Evolutionary conservation across 2,888 invertebrate genomes (phyloP).

Genomic region (Kryphioiulus occultus): DNA sequence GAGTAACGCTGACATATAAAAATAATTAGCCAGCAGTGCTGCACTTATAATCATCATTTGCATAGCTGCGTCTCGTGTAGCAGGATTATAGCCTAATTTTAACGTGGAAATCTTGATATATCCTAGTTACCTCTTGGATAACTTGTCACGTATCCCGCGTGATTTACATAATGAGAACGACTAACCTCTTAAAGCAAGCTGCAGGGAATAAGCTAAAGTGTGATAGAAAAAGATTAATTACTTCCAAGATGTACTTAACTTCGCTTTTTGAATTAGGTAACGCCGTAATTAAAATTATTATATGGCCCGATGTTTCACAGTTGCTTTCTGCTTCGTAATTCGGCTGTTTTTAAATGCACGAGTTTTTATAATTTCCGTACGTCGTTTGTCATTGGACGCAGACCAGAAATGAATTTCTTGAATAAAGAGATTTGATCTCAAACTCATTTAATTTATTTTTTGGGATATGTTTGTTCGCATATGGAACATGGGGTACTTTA

Average conservation of each 20-base stretch:
- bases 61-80: not conserved
- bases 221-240: slow-evolving; percentile 14
- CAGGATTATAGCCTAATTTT: not conserved
- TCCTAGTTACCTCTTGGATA: not conserved
- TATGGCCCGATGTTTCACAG: not conserved
- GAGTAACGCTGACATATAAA: not conserved
- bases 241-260: slow-evolving; percentile 5
- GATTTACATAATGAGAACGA: not conserved
- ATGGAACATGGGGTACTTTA: not conserved
- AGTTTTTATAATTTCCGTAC: not conserved
- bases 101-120: not conserved
- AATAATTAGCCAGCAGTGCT: not conserved
- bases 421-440: slow-evolving; percentile 1
- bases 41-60: not conserved
- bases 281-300: not conserved
- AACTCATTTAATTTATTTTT: not conserved
- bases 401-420: not conserved
- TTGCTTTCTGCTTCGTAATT: not conserved
- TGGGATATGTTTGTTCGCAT: not conserved
- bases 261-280: not conserved
- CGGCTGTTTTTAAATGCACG: not conserved
- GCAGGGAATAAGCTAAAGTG: slow-evolving; percentile 26
- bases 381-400: not conserved
- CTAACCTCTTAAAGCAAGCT: not conserved
- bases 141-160: not conserved